Conservation (phyloP, 2,888 invertebrate species). For the Phoenoteleia sp. region DNA sequence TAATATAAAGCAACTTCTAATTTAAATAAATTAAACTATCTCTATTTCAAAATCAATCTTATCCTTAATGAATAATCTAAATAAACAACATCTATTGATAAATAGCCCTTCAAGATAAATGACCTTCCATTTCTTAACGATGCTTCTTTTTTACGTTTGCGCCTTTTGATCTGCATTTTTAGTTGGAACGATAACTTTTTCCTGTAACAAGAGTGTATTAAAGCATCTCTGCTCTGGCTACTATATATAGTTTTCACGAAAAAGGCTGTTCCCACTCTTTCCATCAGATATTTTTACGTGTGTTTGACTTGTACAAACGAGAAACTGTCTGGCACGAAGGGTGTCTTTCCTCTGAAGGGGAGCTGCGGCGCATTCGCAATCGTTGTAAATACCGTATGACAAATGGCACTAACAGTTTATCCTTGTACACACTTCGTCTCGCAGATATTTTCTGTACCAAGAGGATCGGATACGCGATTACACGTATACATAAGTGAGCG, state of each 20-base stretch:
- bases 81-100: too few species aligned
- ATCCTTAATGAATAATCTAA: too few species aligned
- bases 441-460: slow-evolving; percentile 71
- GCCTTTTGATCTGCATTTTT: slow-evolving; percentile 32
- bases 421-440: slow-evolving; percentile 60
- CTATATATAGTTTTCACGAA: slow-evolving; percentile 5
- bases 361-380: slow-evolving; percentile 29
- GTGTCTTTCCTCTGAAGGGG: slow-evolving; percentile 19
- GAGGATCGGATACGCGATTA: slow-evolving; percentile 31
- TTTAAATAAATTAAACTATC: too few species aligned
- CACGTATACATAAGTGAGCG: slow-evolving; percentile 60
- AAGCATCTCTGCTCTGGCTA: slow-evolving; percentile 29
- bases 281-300: slow-evolving; percentile 17
- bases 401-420: slow-evolving; percentile 68
- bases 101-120: slow-evolving; percentile 9
- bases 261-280: slow-evolving; percentile 35
- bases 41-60: too few species aligned
- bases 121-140: slow-evolving; percentile 7
- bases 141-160: slow-evolving; percentile 36
- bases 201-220: slow-evolving; percentile 19
- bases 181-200: slow-evolving; percentile 20
- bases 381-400: slow-evolving; percentile 65
- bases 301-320: slow-evolving; percentile 44
- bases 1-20: too few species aligned
- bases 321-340: slow-evolving; percentile 4